A percentile compares a stretch with the other conserved stretches of the same genome.
phyloP scores from a whole-genome alignment of 2,113 vertebrate species.

The Carassius auratus region DNA sequence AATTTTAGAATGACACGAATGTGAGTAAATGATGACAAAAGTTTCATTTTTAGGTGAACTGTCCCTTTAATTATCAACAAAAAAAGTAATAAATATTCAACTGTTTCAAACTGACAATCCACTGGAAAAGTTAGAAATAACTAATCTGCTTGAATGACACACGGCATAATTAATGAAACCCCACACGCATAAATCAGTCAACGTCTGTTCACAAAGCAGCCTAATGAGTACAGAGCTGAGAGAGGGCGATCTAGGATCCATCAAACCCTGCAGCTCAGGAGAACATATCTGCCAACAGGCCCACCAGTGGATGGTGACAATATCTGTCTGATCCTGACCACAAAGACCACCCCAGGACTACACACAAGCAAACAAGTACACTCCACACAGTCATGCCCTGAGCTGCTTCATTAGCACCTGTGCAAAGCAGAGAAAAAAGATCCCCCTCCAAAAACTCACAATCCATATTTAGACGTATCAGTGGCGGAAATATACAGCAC shows the following conservation, averaged over 20 bases:
- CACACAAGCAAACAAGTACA: slow-evolving; percentile 29
- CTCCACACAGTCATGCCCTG: slow-evolving; percentile 13
- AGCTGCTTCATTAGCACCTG: slow-evolving; percentile 41
- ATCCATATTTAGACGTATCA: slow-evolving; percentile 7
- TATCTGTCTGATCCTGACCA: slow-evolving; percentile 22
- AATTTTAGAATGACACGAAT: neutral
- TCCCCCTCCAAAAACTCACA: neutral
- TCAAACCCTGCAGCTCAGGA: slow-evolving; percentile 5
- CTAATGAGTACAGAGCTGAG: neutral
- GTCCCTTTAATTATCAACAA: neutral
- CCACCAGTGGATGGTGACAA: neutral
- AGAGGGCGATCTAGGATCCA: neutral
- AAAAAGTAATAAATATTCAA: neutral
- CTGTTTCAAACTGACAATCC: neutral
- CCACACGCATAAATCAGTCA: neutral
- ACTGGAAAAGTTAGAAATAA: slow-evolving; percentile 1
- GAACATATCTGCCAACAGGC: slow-evolving; percentile 2
- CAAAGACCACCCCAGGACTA: slow-evolving; percentile 27
- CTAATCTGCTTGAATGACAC: neutral
- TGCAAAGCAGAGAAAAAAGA: neutral
- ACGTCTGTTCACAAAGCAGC: neutral
- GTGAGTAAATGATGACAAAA: neutral
- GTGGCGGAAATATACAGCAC: neutral
- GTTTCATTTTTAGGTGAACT: neutral
- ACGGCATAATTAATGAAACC: neutral